phyloP scores from a whole-genome alignment of 2,797 vertebrate genomes.

The Siniperca undulata region DNA sequence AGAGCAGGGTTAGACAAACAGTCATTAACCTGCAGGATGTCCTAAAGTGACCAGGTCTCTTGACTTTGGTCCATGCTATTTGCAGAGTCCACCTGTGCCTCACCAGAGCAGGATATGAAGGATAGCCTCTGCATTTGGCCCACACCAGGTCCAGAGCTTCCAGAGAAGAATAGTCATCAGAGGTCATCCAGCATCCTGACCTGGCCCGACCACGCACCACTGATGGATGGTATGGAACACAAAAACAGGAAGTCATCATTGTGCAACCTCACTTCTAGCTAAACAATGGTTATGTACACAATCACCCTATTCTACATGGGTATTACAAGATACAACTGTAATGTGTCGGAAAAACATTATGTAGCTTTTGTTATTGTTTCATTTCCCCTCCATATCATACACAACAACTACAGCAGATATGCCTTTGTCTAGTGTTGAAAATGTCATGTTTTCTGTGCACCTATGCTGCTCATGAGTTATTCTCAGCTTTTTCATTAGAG shows the following conservation, averaged over 20 bases:
- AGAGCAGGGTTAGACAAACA: slow-evolving; percentile 6
- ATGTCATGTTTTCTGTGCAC: background rate
- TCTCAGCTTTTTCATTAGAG: background rate
- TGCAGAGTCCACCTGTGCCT: slow-evolving; percentile 44
- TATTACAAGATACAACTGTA: background rate
- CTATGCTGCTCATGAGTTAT: background rate
- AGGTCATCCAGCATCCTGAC: slow-evolving; percentile 93
- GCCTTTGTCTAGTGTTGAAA: background rate
- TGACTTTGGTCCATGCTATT: background rate
- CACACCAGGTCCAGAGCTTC: slow-evolving; percentile 98
- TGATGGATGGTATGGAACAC: slow-evolving; percentile 64
- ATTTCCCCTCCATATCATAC: background rate
- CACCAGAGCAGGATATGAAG: slow-evolving; percentile 98
- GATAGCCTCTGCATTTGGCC: slow-evolving; percentile 98
- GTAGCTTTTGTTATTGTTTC: background rate
- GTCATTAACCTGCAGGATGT: slow-evolving; percentile 1
- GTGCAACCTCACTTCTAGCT: background rate
- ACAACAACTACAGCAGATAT: slow-evolving; percentile 2
- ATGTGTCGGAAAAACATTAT: too few species aligned
- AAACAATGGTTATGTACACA: background rate
- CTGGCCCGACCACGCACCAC: slow-evolving; percentile 93
- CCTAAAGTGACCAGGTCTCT: background rate
- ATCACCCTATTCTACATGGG: background rate
- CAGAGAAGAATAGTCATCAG: slow-evolving; percentile 94
- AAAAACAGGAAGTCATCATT: slow-evolving; percentile 30